phyloP scores from a whole-genome alignment of 2,113 vertebrate genomes.

The Panthera uncia region DNA sequence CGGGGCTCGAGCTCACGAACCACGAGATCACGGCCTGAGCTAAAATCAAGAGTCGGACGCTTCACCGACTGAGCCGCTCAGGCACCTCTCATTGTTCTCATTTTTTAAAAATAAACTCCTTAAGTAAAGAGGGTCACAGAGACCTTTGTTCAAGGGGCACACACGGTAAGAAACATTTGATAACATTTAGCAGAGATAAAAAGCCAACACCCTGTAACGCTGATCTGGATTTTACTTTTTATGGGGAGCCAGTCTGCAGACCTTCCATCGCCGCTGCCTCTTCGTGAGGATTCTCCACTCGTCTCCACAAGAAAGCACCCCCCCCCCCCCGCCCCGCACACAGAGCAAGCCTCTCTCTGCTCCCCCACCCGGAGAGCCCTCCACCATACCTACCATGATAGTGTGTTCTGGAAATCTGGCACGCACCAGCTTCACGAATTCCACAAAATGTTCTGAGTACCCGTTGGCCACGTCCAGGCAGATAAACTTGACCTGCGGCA shows the following conservation, averaged over 20 bases:
- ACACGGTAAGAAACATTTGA: not conserved
- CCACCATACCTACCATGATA: constrained; percentile 92
- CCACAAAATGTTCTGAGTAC: constrained; percentile 98
- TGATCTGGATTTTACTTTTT: not conserved
- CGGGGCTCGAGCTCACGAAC: no score
- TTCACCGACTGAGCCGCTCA: no score
- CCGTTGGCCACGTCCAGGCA: constrained; percentile 99
- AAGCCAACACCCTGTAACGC: not conserved
- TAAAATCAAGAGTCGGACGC: no score
- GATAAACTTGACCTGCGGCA: constrained; percentile 94
- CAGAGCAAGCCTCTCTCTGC: not conserved
- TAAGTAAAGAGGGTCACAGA: not conserved
- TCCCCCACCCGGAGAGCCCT: not conserved
- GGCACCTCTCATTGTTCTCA: no score
- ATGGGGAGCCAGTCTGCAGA: not conserved
- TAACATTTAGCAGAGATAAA: not conserved
- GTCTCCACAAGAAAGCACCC: not conserved
- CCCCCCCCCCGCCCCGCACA: rapidly evolving
- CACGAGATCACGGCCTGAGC: no score
- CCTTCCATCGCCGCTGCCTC: not conserved
- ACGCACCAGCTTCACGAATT: constrained; percentile 95
- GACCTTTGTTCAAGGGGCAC: not conserved
- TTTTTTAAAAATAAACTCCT: not conserved
- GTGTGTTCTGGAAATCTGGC: constrained; percentile 95
- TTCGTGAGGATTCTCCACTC: not conserved